A percentile compares a stretch with the other conserved stretches of the same genome.
phyloP scores from a whole-genome alignment of 2,113 vertebrate species.

The Nerophis ophidion region DNA sequence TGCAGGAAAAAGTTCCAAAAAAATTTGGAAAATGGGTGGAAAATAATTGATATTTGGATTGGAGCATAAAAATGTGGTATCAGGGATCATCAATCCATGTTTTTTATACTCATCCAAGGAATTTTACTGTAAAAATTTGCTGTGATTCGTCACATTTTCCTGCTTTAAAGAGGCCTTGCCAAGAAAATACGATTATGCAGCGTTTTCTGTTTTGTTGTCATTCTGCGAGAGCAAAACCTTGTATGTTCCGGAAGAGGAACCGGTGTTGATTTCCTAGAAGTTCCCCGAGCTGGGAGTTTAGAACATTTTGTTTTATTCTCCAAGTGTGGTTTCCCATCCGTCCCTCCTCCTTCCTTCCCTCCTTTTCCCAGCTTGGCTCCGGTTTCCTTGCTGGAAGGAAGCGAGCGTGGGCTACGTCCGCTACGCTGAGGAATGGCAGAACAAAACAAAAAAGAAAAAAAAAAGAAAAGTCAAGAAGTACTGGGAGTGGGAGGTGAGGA shows the following conservation, averaged over 20 bases:
- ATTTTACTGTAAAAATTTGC: too few relatives aligned
- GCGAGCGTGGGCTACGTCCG: conserved; percentile 19
- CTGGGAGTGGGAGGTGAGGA: conserved; percentile 2
- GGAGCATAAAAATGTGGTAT: too few relatives aligned
- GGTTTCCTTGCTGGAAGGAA: conserved; percentile 49
- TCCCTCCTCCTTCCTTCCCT: conserved; percentile 58
- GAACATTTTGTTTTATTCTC: conserved; percentile 69
- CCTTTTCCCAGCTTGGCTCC: conserved; percentile 22
- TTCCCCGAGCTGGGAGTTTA: conserved; percentile 30
- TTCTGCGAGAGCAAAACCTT: background rate
- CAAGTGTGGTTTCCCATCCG: conserved; percentile 54
- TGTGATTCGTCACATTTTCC: too few relatives aligned
- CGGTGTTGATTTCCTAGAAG: conserved; percentile 54
- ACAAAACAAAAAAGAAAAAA: background rate
- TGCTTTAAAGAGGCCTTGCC: background rate
- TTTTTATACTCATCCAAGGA: too few relatives aligned
- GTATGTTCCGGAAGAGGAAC: background rate
- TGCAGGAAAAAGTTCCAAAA: too few relatives aligned
- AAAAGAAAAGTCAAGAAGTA: conserved; percentile 4
- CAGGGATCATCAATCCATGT: too few relatives aligned
- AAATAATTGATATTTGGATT: too few relatives aligned
- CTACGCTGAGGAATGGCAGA: conserved; percentile 35
- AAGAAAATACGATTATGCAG: background rate
- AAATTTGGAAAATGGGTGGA: too few relatives aligned
- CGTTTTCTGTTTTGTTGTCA: background rate